Base-by-base conservation (phyloP, 92 coral and sea anemone genomes). In the Bergia puertoricense region DNA sequence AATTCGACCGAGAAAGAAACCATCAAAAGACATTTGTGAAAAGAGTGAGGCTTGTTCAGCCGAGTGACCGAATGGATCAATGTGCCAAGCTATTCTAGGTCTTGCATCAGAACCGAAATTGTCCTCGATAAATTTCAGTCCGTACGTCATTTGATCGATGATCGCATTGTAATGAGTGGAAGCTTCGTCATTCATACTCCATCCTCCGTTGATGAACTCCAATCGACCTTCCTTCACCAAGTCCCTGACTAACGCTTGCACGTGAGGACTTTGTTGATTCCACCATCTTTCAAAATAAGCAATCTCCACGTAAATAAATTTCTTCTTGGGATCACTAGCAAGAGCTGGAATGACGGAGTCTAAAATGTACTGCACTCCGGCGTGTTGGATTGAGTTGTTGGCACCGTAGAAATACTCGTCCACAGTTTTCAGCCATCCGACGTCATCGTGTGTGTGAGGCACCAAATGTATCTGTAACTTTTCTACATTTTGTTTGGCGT, bases 211-310 rank as follows among this genome's bases (percentile, higher is more conserved):
- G 44, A 91, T 91, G 75, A 93, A 93, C 88, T 93, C 98, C 43
- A 96, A 75, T 56, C 91, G 93, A 54, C 94, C 92, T 23, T 85
- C 91, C 8, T 66, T 41, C 20, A 96, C 98, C 50, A 96, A 91
- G 14, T 86, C 91, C 83, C 89, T 93, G 59, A 96, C 98, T 81
- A 86, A 90, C 81, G 42, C 90, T 82, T 80, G 80, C 94, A 93
- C 91, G 18, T 65, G 76, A 13, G 77, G 81, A 84, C 81, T 81
- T 90, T 96, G 98, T 74, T 96, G 93, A 57, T 92, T 91, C 98
- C 98, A 96, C 98, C 98, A 96, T 44, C 98, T 92, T 88, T 94
- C 93, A 84, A 96, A 96, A 85, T 94, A 96, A 23, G 98, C 98
- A 13, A 96, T 96, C 77, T 96, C 98, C 39, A 96, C 98, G 91